Conservation (phyloP, 2,888 invertebrate species). For the Cenopis cana region DNA sequence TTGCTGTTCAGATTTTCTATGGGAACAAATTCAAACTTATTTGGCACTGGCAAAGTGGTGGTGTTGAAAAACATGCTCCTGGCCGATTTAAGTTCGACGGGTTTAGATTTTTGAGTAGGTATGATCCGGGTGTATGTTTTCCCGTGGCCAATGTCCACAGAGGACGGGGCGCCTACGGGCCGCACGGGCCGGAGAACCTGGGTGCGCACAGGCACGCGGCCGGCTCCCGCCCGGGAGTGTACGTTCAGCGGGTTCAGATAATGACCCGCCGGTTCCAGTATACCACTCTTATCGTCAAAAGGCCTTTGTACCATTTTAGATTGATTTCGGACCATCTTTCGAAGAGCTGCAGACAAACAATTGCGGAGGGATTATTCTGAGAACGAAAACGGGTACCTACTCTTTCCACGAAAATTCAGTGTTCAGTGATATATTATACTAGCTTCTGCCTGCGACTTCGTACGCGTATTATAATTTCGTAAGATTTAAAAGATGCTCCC, state of each 20-base stretch:
- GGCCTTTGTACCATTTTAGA: conserved; percentile 77
- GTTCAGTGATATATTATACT: too few species aligned
- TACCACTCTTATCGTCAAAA: conserved; percentile 60
- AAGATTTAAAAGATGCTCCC: too few species aligned
- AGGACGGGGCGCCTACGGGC: conserved; percentile 64
- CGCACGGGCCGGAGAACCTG: conserved; percentile 60
- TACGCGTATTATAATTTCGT: too few species aligned
- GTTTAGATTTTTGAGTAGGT: conserved; percentile 49
- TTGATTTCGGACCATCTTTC: conserved; percentile 75
- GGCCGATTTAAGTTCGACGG: conserved; percentile 58
- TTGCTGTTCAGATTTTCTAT: conserved; percentile 46
- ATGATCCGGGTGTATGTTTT: conserved; percentile 58
- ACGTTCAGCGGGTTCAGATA: conserved; percentile 34
- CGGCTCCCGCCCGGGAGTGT: conserved; percentile 54
- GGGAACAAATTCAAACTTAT: conserved; percentile 48
- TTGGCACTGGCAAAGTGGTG: conserved; percentile 40
- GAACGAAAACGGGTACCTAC: neutral
- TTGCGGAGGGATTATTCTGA: neutral
- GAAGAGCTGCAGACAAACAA: conserved; percentile 60
- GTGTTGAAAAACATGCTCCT: conserved; percentile 57
- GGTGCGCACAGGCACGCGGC: conserved; percentile 57
- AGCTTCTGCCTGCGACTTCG: too few species aligned
- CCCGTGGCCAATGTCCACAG: conserved; percentile 57
- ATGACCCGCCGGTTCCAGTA: conserved; percentile 42
- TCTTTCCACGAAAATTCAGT: too few species aligned